phyloP scores from a whole-genome alignment of 2,113 vertebrate genomes.

The Dunckerocampus dactyliophorus region DNA sequence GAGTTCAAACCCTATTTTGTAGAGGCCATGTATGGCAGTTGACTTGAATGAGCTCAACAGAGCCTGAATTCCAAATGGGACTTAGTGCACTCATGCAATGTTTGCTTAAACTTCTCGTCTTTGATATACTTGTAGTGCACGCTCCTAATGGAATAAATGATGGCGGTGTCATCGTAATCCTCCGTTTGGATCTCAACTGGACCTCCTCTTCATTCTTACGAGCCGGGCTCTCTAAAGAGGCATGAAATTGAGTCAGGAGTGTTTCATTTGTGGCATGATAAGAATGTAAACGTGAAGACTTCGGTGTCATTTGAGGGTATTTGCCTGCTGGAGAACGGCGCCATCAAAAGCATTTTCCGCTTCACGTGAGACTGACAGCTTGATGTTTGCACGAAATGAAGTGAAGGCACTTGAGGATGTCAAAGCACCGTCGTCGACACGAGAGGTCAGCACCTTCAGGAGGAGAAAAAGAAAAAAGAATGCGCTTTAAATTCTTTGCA shows the following conservation, averaged over 20 bases:
- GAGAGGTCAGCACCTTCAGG: slow-evolving; percentile 25
- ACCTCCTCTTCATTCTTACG: slow-evolving; percentile 1
- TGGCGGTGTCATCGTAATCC: neutral
- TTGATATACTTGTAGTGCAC: neutral
- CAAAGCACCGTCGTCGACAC: slow-evolving; percentile 6
- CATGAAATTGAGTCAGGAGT: slow-evolving; percentile 7
- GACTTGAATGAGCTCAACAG: neutral
- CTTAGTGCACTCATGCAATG: slow-evolving; percentile 2
- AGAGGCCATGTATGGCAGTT: neutral
- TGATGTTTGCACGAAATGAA: slow-evolving; percentile 3
- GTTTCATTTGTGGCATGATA: slow-evolving; percentile 15
- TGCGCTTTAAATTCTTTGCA: slow-evolving; percentile 26
- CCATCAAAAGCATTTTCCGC: neutral
- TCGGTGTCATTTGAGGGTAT: neutral
- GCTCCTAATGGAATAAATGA: slow-evolving; percentile 7
- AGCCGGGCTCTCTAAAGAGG: slow-evolving; percentile 2
- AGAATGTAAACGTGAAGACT: slow-evolving; percentile 10
- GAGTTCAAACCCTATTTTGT: neutral
- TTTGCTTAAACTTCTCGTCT: slow-evolving; percentile 41
- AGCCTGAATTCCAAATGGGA: neutral
- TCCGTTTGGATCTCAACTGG: slow-evolving; percentile 9
- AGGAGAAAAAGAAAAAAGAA: slow-evolving; percentile 9
- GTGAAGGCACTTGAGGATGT: slow-evolving; percentile 1
- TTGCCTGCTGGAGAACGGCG: neutral
- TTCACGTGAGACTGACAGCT: neutral